phyloP scores from a whole-genome alignment of 2,888 invertebrate genomes.

The Phengaris arion region DNA sequence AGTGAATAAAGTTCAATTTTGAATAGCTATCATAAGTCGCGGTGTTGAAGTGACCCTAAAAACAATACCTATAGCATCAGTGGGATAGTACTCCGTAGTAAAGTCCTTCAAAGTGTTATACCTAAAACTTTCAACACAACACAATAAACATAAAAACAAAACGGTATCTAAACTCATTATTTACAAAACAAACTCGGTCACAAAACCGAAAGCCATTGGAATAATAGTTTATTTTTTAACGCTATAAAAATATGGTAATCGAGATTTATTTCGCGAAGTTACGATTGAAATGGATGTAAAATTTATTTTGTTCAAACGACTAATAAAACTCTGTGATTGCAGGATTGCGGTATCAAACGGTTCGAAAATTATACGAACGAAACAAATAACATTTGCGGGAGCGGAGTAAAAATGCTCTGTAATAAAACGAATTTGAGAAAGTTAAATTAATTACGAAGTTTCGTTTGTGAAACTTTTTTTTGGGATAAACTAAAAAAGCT shows the following conservation, averaged over 20 bases:
- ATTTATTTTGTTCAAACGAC: conserved; percentile 18
- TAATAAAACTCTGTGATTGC: conserved; percentile 19
- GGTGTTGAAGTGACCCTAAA: background rate
- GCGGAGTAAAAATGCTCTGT: background rate
- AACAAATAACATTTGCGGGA: background rate
- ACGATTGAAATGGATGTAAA: conserved; percentile 20
- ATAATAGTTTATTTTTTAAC: conserved; percentile 10
- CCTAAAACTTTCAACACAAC: conserved; percentile 2
- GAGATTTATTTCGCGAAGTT: conserved; percentile 12
- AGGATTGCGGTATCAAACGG: conserved; percentile 13
- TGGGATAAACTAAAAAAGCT: background rate
- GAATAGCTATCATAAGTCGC: too few species aligned
- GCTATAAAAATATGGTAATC: conserved; percentile 10
- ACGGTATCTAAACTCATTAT: background rate
- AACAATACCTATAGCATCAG: background rate
- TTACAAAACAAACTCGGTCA: conserved; percentile 19
- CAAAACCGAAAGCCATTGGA: background rate
- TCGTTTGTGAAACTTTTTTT: background rate
- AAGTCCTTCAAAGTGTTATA: background rate
- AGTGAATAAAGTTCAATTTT: too few species aligned
- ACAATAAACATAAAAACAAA: conserved; percentile 21
- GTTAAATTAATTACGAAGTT: background rate
- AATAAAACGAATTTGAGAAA: background rate
- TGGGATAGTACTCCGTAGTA: background rate
- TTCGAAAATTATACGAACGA: background rate